A percentile compares a stretch with the other conserved stretches of the same genome.
phyloP scores from a whole-genome alignment of 1,140 invertebrate species.

The Acyrthosiphon pisum region DNA sequence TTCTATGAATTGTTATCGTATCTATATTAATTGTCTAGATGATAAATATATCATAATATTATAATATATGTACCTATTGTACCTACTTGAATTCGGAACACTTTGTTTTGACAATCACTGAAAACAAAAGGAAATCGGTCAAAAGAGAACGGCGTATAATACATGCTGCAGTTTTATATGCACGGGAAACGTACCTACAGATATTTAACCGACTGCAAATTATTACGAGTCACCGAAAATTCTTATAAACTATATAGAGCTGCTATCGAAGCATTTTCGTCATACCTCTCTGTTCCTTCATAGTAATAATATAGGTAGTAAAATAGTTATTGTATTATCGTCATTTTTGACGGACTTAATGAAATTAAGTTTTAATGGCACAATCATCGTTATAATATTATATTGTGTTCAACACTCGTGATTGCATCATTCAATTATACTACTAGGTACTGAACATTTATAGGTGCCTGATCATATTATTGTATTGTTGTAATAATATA shows the following conservation, averaged over 20 bases:
- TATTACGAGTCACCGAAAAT: too few species aligned
- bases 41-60: too few species aligned
- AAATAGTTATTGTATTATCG: too few species aligned
- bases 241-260: too few species aligned
- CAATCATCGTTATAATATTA: not conserved
- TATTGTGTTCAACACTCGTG: not conserved
- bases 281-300: not conserved
- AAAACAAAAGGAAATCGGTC: not conserved
- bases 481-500: not conserved
- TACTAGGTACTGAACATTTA: not conserved
- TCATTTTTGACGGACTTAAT: not conserved
- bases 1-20: too few species aligned
- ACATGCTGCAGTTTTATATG: not conserved
- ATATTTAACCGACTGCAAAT: too few species aligned
- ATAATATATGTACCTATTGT: too few species aligned
- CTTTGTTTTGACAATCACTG: not conserved
- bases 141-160: not conserved
- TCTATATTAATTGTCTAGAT: too few species aligned
- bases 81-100: not conserved
- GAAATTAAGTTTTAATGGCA: not conserved
- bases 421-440: not conserved
- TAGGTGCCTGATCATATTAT: not conserved
- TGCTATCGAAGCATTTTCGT: not conserved
- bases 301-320: too few species aligned
- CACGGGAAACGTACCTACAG: not conserved